Conservation (phyloP, 2,797 vertebrate species). For the Euthynnus affinis region DNA sequence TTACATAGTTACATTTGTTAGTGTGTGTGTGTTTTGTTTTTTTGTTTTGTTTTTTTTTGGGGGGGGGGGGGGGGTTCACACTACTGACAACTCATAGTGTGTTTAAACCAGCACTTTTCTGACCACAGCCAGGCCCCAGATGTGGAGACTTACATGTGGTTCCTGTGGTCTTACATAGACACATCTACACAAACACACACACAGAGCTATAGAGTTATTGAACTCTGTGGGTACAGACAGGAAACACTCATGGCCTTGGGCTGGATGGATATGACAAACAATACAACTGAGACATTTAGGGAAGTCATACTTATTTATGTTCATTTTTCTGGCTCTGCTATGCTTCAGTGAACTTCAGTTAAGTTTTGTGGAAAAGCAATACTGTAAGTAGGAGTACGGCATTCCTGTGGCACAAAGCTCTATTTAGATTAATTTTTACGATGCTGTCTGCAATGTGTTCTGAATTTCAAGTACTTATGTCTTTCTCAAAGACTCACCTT, state of each 20-base stretch:
- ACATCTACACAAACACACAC: slow-evolving; percentile 33
- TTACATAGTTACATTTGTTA: background rate
- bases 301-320: slow-evolving; percentile 53
- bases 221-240: slow-evolving; percentile 47
- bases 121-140: slow-evolving; percentile 58
- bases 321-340: slow-evolving; percentile 28
- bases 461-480: background rate
- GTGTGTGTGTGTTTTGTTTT: background rate
- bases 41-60: too few relatives aligned
- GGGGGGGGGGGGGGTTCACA: background rate
- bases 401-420: slow-evolving; percentile 11
- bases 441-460: background rate
- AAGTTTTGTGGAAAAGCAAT: slow-evolving; percentile 25
- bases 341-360: slow-evolving; percentile 28
- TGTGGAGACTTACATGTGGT: slow-evolving; percentile 60
- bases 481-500: slow-evolving; percentile 86
- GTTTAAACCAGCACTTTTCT: slow-evolving; percentile 48
- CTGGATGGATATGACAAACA: slow-evolving; percentile 56
- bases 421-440: slow-evolving; percentile 3
- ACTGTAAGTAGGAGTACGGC: background rate
- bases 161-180: slow-evolving; percentile 55
- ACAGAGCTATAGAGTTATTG: slow-evolving; percentile 47
- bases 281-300: slow-evolving; percentile 49
- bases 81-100: slow-evolving; percentile 32
- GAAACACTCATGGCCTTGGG: slow-evolving; percentile 44